phyloP scores from a whole-genome alignment of 2,888 invertebrate species.

The Pachycephus smyrnensis region DNA sequence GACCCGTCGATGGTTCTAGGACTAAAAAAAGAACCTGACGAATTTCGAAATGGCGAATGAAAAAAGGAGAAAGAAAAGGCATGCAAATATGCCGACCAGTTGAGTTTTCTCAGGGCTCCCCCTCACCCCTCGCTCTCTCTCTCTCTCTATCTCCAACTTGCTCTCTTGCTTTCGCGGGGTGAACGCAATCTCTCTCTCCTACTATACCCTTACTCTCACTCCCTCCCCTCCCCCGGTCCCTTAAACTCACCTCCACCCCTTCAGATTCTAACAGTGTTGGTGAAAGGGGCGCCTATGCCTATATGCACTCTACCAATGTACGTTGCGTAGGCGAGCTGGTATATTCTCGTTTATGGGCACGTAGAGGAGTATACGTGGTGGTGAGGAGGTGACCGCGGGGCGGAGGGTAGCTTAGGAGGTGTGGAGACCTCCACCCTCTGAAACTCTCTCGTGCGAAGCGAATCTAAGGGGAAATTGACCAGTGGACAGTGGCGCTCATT shows the following conservation, averaged over 20 bases:
- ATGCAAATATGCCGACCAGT: constrained; percentile 51
- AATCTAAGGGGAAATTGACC: constrained; percentile 64
- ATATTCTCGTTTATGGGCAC: constrained; percentile 42
- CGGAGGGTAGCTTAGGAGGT: constrained; percentile 25
- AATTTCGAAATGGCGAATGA: neutral
- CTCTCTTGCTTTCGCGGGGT: neutral
- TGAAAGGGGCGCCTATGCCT: neutral
- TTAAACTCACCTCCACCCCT: neutral
- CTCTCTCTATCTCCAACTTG: neutral
- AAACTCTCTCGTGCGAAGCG: constrained; percentile 36
- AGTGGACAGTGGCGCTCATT: constrained; percentile 58
- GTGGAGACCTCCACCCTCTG: constrained; percentile 45
- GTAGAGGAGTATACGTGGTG: constrained; percentile 41
- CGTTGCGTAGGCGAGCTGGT: constrained; percentile 4
- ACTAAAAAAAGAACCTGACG: neutral
- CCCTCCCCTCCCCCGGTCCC: neutral
- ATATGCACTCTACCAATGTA: neutral
- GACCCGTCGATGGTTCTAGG: neutral
- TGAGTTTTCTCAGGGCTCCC: constrained; percentile 41
- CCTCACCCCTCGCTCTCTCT: neutral
- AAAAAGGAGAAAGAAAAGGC: constrained; percentile 40
- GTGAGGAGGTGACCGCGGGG: constrained; percentile 36
- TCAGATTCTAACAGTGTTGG: neutral
- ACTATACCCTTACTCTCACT: neutral
- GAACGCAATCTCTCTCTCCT: neutral